A percentile compares a stretch with the other conserved stretches of the same genome.
Conservation (phyloP, 1,140 invertebrate species). For the Apolygus lucorum region DNA sequence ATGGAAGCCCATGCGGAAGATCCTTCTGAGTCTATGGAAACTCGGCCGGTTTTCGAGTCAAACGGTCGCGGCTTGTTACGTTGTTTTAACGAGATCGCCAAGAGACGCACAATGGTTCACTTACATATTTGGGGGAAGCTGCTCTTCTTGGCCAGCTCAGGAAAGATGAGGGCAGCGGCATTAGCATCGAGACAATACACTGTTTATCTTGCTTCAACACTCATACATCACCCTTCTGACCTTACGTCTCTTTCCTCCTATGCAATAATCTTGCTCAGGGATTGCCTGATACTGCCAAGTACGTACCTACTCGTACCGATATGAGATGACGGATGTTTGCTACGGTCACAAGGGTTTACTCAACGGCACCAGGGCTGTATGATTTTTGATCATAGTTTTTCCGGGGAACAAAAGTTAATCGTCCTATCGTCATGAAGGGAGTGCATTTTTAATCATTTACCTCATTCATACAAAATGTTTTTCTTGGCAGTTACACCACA, state of each 20-base stretch:
- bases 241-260: slow-evolving; percentile 8
- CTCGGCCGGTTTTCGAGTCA: not conserved
- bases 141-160: not conserved
- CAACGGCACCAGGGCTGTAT: too few species aligned
- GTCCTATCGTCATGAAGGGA: too few species aligned
- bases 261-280: not conserved
- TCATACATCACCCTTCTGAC: slow-evolving; percentile 13
- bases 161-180: not conserved
- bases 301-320: too few species aligned
- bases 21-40: slow-evolving; percentile 8
- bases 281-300: too few species aligned
- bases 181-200: slow-evolving; percentile 8
- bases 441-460: too few species aligned
- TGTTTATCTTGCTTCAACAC: slow-evolving; percentile 13
- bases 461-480: too few species aligned
- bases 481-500: too few species aligned
- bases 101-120: not conserved
- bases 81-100: not conserved
- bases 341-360: too few species aligned
- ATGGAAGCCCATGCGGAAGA: too few species aligned
- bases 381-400: too few species aligned
- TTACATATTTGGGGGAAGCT: not conserved
- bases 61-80: not conserved
- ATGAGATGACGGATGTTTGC: too few species aligned
- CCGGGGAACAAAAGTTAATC: too few species aligned